A percentile compares a stretch with the other conserved stretches of the same genome.
Conservation (phyloP, 1,140 invertebrate genomes). For the Pemphigus obesinymphae region DNA sequence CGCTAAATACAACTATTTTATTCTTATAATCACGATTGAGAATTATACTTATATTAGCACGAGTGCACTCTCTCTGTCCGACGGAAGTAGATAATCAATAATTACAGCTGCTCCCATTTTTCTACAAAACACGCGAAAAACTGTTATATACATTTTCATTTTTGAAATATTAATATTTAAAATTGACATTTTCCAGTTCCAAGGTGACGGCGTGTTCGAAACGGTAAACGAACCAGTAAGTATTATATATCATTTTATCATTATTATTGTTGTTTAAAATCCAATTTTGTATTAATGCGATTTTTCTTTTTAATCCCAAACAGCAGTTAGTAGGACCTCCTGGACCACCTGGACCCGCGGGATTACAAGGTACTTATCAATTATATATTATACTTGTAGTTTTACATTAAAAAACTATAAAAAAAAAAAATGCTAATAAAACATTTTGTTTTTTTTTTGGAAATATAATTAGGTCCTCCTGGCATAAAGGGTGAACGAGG, state of each 20-base stretch:
- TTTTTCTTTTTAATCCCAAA: conserved; percentile 7
- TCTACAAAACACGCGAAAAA: not conserved
- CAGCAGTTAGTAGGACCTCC: conserved; percentile 65
- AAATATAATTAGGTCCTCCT: conserved; percentile 60
- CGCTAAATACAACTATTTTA: too few relatives aligned
- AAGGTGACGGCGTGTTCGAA: conserved; percentile 29
- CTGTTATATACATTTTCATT: not conserved
- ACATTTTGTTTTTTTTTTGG: not conserved
- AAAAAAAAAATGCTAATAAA: not conserved
- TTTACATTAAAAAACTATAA: not conserved
- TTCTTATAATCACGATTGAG: not conserved
- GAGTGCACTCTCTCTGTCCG: not conserved
- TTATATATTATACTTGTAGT: not conserved
- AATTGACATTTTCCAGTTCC: conserved; percentile 23
- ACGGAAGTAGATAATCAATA: not conserved
- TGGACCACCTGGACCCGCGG: conserved; percentile 67
- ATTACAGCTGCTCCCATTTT: too few relatives aligned
- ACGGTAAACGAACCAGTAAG: conserved; percentile 26
- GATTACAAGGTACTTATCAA: conserved; percentile 57
- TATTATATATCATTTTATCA: not conserved
- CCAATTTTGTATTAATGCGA: not conserved
- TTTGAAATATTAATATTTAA: not conserved
- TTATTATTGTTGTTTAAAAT: not conserved
- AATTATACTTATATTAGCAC: too few relatives aligned
- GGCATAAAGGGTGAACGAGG: conserved; percentile 85